Percentiles rank a stretch among this genome's conserved stretches.
Evolutionary conservation across 2,113 vertebrate species (phyloP).

Genomic region (Apeltes quadracus): DNA sequence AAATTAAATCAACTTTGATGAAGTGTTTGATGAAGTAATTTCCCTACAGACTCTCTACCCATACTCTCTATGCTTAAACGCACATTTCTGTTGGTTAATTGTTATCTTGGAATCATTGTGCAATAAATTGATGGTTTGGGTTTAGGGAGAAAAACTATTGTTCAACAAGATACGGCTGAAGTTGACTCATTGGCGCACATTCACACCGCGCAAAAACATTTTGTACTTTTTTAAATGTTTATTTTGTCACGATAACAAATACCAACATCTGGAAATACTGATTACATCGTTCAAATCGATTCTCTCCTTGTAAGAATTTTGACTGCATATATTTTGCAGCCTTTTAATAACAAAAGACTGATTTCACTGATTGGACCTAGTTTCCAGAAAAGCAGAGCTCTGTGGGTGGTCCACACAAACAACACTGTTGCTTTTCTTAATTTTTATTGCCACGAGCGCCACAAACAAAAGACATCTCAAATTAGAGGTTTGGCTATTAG

Average conservation of each 20-base stretch:
- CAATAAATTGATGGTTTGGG: too few species aligned
- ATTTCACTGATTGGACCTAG: too few species aligned
- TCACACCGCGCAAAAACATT: neutral
- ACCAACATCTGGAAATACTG: neutral
- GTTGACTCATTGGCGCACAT: neutral
- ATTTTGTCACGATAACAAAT: neutral
- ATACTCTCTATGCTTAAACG: too few species aligned
- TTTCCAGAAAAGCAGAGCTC: neutral
- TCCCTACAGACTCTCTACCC: too few species aligned
- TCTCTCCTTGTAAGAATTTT: neutral
- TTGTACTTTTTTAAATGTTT: neutral
- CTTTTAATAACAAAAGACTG: neutral
- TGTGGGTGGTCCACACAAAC: neutral
- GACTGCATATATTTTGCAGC: neutral
- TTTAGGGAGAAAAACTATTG: too few species aligned
- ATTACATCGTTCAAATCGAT: neutral
- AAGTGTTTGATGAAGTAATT: too few species aligned
- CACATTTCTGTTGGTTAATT: too few species aligned
- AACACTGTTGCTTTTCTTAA: neutral
- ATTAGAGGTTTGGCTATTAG: neutral
- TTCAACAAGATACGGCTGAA: neutral
- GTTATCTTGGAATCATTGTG: too few species aligned
- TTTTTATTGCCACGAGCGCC: neutral
- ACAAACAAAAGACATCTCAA: neutral
- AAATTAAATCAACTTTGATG: too few species aligned